Evolutionary conservation across 2,888 invertebrate species (phyloP), one percentile per base, ranked within the genome.

Genomic region (Stenotaenia linearis): DNA sequence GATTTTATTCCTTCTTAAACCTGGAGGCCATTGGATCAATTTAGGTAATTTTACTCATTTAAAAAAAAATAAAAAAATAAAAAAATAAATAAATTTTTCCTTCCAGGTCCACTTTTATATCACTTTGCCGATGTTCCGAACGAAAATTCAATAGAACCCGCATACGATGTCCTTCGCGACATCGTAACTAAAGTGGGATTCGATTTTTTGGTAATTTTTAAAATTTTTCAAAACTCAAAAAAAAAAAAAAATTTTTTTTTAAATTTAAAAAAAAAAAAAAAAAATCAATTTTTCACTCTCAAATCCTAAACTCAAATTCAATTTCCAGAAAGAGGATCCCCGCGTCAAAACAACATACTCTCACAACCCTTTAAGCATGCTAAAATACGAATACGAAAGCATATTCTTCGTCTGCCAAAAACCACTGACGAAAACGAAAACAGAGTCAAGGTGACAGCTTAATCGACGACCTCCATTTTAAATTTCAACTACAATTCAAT

Each of bases 401-500:
- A 92, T 96, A 0, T 97, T 94, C 87, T 95, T 97, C 86, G 93
- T 97, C 1, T 97, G 95, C 84, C 90, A 91, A 83, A 97, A 97
- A 85, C 92, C 93, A 7, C 21, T 77, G 18, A 4, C 21, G 3
- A 45, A 45, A 45, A 10, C 45, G 4, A 32, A 32, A n/a, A n/a
- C n/a, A 5, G 45, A 76, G 76, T 12, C 75, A 45, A 79, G 45
- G 37, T 28, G 56, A 56, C 56, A 56, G 7, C 1, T 3, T 9
- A 56, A 56, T 23, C 3, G 7, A 21, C 21, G 56, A 21, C 5
- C 12, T 21, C 56, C 18, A 56, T 56, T 56, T 23, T 56, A 3
- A 21, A 56, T 56, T 56, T 40, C 5, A 2, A 2, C 12, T 7
- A 5, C 40, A 40, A 40, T 40, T 40, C 15, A 21, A 56, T 56